Conservation (phyloP, 2,797 vertebrate genomes). For the Clamator glandarius region DNA sequence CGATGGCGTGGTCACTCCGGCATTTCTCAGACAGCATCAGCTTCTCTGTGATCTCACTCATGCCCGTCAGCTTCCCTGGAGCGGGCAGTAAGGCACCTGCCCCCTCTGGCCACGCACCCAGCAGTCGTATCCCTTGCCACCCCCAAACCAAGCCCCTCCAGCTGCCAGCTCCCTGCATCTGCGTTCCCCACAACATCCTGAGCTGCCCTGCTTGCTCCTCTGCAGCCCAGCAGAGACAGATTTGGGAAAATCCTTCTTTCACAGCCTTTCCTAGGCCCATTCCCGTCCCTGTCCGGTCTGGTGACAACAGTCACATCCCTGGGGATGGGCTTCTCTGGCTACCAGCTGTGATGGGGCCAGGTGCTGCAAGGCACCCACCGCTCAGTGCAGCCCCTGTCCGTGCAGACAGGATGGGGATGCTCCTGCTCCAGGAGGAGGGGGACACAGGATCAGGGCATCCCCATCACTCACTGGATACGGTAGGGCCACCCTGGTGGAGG, state of each 20-base stretch:
- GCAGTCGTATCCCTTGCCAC: neutral
- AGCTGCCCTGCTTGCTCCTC: neutral
- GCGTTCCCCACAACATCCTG: fast-evolving
- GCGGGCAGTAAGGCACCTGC: neutral
- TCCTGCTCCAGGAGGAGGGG: neutral
- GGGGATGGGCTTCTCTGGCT: neutral
- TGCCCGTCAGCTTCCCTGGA: conserved; percentile 94
- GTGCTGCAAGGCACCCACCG: neutral
- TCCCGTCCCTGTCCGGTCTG: fast-evolving
- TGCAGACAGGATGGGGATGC: neutral
- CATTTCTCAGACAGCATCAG: conserved; percentile 82
- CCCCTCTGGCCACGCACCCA: fast-evolving
- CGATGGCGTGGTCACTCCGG: conserved; percentile 86
- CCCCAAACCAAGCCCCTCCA: neutral
- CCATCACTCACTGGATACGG: fast-evolving
- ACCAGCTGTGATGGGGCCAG: fast-evolving
- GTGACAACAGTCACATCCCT: neutral
- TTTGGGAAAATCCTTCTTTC: neutral
- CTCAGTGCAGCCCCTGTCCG: neutral
- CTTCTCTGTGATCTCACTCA: conserved; percentile 96
- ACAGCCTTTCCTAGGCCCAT: neutral
- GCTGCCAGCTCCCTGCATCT: neutral
- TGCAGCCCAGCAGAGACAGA: neutral
- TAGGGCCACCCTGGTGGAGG: neutral
- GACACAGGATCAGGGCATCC: neutral